These are phyloP conservation scores for Blastobasis lacticolella DNA, from an alignment of 2,888 invertebrate species.

Conservation along the genomic window DNA sequence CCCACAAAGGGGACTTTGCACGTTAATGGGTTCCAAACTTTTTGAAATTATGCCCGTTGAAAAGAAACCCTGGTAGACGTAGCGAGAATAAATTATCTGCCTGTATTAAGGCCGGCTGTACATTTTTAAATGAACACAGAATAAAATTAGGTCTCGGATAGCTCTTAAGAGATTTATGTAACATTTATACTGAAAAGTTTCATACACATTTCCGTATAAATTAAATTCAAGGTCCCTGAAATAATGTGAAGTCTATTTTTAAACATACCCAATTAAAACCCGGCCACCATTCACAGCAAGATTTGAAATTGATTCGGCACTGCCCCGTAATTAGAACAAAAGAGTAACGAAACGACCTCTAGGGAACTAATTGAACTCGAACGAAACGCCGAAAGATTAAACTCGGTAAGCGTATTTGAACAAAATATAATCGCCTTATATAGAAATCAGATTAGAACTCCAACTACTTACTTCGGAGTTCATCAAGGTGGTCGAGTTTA, in stretches of 20 bases:
- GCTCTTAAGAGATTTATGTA: neutral
- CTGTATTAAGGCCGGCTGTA: neutral
- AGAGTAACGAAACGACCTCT: too few relatives aligned
- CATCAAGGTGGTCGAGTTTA: neutral
- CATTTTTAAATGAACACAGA: neutral
- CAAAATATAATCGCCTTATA: neutral
- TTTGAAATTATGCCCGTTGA: slow-evolving; percentile 1
- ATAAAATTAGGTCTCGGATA: neutral
- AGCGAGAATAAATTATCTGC: slow-evolving; percentile 2
- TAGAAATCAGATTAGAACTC: neutral
- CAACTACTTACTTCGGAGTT: neutral
- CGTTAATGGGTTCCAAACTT: slow-evolving; percentile 1
- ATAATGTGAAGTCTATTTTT: too few relatives aligned
- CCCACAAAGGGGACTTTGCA: slow-evolving; percentile 7
- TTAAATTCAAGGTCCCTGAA: too few relatives aligned
- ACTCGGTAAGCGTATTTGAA: neutral
- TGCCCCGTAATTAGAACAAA: too few relatives aligned
- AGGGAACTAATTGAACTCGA: too few relatives aligned
- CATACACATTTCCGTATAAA: too few relatives aligned
- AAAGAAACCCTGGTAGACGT: slow-evolving; percentile 3
- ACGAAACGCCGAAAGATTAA: too few relatives aligned
- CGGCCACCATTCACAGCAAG: too few relatives aligned
- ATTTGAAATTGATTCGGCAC: too few relatives aligned
- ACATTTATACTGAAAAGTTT: too few relatives aligned
- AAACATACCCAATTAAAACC: too few relatives aligned